A percentile compares a stretch with the other conserved stretches of the same genome.
Evolutionary conservation across 64 coral and sea anemone species (phyloP).

Genomic region (Montipora foliosa): DNA sequence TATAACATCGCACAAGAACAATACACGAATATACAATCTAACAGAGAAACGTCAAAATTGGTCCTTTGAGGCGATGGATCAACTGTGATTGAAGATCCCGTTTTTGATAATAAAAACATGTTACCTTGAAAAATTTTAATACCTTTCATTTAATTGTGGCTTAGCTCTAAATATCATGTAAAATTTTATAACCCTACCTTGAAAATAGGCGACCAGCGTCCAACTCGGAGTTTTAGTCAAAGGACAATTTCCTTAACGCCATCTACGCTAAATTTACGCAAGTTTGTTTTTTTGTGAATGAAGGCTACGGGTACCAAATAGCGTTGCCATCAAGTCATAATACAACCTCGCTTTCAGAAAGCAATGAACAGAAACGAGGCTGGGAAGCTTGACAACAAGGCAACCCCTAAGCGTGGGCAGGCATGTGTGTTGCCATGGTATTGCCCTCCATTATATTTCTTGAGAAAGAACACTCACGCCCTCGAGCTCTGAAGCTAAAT

Average conservation of each 20-base stretch:
- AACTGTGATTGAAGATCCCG: background rate
- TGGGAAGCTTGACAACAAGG: background rate
- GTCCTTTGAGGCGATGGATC: background rate
- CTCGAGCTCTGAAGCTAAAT: too few species aligned
- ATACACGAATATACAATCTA: background rate
- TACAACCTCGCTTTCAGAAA: conserved; percentile 31
- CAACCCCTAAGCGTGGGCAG: background rate
- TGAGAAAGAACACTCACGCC: background rate
- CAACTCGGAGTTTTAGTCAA: background rate
- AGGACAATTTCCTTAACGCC: conserved; percentile 2
- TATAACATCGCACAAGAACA: too few species aligned
- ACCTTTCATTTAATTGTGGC: background rate
- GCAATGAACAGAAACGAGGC: background rate
- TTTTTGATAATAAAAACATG: background rate
- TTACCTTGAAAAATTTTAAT: conserved; percentile 4
- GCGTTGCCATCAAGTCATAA: conserved; percentile 54
- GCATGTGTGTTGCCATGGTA: conserved; percentile 2
- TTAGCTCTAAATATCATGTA: background rate
- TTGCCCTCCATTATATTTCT: background rate
- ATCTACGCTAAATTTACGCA: conserved; percentile 42
- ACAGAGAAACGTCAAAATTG: background rate
- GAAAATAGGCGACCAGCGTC: background rate
- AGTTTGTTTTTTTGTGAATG: conserved; percentile 38
- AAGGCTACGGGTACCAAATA: conserved; percentile 62
- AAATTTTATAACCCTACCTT: conserved; percentile 1